A percentile compares a stretch with the other conserved stretches of the same genome.
phyloP scores from a whole-genome alignment of 1,140 invertebrate species.

The Amyelois transitella region DNA sequence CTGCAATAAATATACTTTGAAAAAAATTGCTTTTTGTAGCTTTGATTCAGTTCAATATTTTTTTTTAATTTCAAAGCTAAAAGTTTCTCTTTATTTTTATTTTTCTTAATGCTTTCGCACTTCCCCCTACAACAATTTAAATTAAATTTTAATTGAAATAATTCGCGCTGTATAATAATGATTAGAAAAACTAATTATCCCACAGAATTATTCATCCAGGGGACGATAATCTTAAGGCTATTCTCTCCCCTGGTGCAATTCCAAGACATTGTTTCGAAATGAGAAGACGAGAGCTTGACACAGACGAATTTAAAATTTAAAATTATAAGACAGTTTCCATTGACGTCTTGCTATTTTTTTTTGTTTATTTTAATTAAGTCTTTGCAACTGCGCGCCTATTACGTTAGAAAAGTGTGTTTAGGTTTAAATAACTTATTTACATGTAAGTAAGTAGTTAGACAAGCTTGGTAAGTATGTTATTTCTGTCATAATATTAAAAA shows the following conservation, averaged over 20 bases:
- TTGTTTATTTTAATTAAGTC: slow-evolving; percentile 20
- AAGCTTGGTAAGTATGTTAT: no score
- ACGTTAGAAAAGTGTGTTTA: background rate
- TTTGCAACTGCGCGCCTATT: background rate
- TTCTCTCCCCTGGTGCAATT: slow-evolving; percentile 36
- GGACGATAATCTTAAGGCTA: slow-evolving; percentile 16
- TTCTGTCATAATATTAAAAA: no score
- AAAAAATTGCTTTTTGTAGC: no score
- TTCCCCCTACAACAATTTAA: background rate
- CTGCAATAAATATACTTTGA: no score
- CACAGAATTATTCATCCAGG: background rate
- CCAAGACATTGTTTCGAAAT: slow-evolving; percentile 32
- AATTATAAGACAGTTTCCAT: slow-evolving; percentile 37
- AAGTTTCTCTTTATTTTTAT: no score
- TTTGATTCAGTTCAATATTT: no score
- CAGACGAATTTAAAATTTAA: slow-evolving; percentile 50
- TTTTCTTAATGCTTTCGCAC: background rate
- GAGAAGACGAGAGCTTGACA: slow-evolving; percentile 23
- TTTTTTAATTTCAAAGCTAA: no score
- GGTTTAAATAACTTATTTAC: background rate
- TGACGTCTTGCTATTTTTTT: slow-evolving; percentile 19
- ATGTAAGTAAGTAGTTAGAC: background rate
- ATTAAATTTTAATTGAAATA: background rate
- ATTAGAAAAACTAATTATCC: background rate
- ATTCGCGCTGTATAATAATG: background rate